phyloP scores from a whole-genome alignment of 1,140 invertebrate genomes.

The Geopemphigus sp. region DNA sequence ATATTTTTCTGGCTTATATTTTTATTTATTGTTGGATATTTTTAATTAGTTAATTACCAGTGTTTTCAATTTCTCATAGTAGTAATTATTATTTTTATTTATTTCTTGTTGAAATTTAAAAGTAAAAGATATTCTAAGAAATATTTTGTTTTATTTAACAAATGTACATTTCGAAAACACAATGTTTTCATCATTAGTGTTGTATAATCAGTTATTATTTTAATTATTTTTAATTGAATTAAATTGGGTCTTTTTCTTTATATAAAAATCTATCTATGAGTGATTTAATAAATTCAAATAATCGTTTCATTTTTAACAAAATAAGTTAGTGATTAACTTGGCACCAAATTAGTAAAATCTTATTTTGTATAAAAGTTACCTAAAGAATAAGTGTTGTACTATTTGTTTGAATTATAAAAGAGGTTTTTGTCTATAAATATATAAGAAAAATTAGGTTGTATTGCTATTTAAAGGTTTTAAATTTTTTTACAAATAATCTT shows the following conservation, averaged over 20 bases:
- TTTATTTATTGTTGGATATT: not conserved
- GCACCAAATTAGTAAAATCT: not conserved
- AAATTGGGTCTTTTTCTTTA: too few species aligned
- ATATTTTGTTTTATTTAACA: too few species aligned
- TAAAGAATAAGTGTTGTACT: not conserved
- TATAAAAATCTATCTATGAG: too few species aligned
- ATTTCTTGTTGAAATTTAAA: too few species aligned
- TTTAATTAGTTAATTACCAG: not conserved
- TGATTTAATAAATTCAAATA: too few species aligned
- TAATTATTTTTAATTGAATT: too few species aligned
- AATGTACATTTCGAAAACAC: too few species aligned
- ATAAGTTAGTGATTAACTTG: not conserved
- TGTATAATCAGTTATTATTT: too few species aligned
- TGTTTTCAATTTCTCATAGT: not conserved
- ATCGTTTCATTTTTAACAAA: too few species aligned
- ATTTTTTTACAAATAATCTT: not conserved
- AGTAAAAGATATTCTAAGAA: too few species aligned
- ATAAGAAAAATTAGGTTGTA: not conserved
- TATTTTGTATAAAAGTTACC: slow-evolving; percentile 1
- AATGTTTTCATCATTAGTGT: too few species aligned
- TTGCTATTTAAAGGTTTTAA: not conserved
- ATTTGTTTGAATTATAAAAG: not conserved
- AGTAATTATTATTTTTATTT: too few species aligned
- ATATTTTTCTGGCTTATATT: not conserved
- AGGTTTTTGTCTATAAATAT: not conserved